Percentiles rank a stretch among this genome's conserved stretches.
These are phyloP conservation scores for Trialeurodes vaporariorum DNA, from an alignment of 1,140 invertebrate genomes.

Conservation along the genomic window DNA sequence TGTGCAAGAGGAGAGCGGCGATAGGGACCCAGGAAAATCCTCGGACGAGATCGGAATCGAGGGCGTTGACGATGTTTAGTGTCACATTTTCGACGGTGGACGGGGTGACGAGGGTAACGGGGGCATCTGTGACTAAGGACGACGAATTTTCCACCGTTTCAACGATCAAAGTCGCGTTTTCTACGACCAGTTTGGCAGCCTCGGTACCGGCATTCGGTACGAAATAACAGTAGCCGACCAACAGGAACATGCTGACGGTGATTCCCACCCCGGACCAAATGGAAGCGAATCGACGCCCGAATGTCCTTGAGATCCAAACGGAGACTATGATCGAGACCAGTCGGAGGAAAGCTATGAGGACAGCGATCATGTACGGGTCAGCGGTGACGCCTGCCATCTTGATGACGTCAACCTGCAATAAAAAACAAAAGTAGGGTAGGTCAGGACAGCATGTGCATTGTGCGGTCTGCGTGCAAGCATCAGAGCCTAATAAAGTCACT, in stretches of 20 bases:
- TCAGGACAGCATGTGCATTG: no score
- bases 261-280: conserved; percentile 50
- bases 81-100: conserved; percentile 29
- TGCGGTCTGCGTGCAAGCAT: no score
- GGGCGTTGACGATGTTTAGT: conserved; percentile 28
- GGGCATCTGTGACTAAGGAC: conserved; percentile 47
- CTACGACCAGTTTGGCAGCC: conserved; percentile 32
- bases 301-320: conserved; percentile 40
- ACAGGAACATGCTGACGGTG: conserved; percentile 39
- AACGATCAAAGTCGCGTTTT: not conserved
- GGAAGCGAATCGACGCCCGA: conserved; percentile 37
- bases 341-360: conserved; percentile 43
- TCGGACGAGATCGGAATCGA: conserved; percentile 28
- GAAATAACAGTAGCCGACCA: conserved; percentile 28
- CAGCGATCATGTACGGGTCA: conserved; percentile 43
- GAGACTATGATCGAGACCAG: conserved; percentile 41
- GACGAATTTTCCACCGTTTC: conserved; percentile 32
- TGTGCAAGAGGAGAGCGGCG: conserved; percentile 48
- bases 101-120: conserved; percentile 37
- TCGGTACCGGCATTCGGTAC: conserved; percentile 29
- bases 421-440: no score
- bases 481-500: no score
- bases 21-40: conserved; percentile 40
- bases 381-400: conserved; percentile 42
- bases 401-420: conserved; percentile 42